These are phyloP conservation scores for Delichon dasypus DNA, from an alignment of 2,797 vertebrate species.

Conservation along the genomic window DNA sequence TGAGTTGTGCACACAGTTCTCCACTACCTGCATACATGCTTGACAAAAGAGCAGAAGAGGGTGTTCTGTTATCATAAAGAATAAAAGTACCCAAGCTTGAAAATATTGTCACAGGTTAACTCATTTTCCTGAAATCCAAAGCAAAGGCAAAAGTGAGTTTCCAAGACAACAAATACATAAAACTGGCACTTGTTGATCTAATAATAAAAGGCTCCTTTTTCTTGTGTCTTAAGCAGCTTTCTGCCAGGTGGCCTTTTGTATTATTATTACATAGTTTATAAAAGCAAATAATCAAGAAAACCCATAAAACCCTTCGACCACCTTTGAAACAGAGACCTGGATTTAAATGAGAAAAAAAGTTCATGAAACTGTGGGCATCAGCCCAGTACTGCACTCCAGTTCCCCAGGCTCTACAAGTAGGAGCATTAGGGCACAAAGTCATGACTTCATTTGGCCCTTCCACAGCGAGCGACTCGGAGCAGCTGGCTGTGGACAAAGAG, in stretches of 20 bases:
- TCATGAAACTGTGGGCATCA: background rate
- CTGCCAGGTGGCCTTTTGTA: constrained; percentile 15
- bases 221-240: constrained; percentile 1
- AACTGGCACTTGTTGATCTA: background rate
- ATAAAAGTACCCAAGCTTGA: background rate
- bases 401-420: background rate
- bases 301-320: constrained; percentile 14
- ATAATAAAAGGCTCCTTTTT: constrained; percentile 27
- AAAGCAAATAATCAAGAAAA: constrained; percentile 50
- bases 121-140: constrained; percentile 29
- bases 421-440: background rate
- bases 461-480: background rate
- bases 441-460: background rate
- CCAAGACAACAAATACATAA: constrained; percentile 12
- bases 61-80: background rate
- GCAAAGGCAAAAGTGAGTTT: constrained; percentile 15
- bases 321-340: background rate
- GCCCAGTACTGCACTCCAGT: background rate
- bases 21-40: background rate
- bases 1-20: background rate
- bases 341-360: background rate
- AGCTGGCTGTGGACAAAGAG: background rate
- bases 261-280: constrained; percentile 25
- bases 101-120: background rate
- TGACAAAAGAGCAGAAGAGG: background rate